Conservation (phyloP, 2,797 vertebrate species). For the Oreochromis mossambicus region DNA sequence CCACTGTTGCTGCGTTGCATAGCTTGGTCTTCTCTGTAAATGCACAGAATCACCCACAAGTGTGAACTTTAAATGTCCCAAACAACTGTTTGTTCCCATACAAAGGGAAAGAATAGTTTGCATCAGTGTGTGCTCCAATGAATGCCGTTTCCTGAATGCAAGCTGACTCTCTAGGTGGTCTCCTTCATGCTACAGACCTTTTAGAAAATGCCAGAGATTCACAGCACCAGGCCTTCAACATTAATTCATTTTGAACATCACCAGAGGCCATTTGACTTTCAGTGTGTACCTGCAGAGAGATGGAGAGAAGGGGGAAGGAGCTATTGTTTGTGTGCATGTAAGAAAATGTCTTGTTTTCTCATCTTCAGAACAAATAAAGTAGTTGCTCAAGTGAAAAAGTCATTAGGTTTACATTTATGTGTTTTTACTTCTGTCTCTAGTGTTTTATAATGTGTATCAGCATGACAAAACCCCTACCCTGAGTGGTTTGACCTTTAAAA, state of each 20-base stretch:
- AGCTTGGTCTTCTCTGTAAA: not conserved
- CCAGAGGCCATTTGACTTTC: constrained; percentile 58
- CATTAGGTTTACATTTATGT: not conserved
- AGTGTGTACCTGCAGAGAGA: constrained; percentile 42
- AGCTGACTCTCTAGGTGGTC: constrained; percentile 37
- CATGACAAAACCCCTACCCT: not conserved
- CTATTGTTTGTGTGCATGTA: not conserved
- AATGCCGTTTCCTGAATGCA: constrained; percentile 6
- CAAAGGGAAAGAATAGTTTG: not conserved
- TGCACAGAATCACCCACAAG: not conserved
- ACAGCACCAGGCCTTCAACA: constrained; percentile 27
- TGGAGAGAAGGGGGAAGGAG: not conserved
- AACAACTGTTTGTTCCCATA: not conserved
- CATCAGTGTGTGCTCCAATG: constrained; percentile 4
- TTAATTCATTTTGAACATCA: constrained; percentile 63
- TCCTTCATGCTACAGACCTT: constrained; percentile 60
- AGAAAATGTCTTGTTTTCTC: not conserved
- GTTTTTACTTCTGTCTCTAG: not conserved
- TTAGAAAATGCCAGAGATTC: constrained; percentile 71
- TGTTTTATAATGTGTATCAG: not conserved
- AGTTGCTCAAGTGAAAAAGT: not conserved
- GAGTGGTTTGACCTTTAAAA: constrained; percentile 63
- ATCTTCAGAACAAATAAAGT: not conserved
- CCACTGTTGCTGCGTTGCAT: not conserved
- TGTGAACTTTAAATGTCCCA: constrained; percentile 8